Evolutionary conservation across 2,888 invertebrate species (phyloP), one percentile per base, ranked within the genome.

Genomic region (Biston stratarius): DNA sequence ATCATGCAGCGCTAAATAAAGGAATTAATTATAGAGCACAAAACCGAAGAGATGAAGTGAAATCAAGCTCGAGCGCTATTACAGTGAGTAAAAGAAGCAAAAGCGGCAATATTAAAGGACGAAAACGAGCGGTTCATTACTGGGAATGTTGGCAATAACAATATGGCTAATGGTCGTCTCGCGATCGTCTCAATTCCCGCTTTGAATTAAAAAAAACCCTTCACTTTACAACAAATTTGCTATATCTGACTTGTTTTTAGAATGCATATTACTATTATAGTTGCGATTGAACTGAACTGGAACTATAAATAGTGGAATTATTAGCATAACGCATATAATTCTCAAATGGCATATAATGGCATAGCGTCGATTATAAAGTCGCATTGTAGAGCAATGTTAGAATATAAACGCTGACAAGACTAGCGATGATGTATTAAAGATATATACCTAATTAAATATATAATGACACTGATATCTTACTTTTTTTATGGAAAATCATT

Each of bases 41-140:
- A 83, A 86, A 85, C 81, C 83, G 81, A 87, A 77, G 83, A 82
- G 84, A 82, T 86, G 84, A 82, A 84, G 85, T 85, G 83, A 88
- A 91, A 90, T 89, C 86, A 85, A 88, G 86, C 84, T 80, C 75
- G 82, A 83, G 82, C 75, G 82, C 84, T 81, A 86, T 88, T 84
- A 88, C 79, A 79, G 82, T 83, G 86, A 88, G 86, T 86, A 86
- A 86, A 87, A 86, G 81, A 87, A 87, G 83, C 81, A 77, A 83
- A 87, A 90, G 84, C 88, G 86, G 89, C 81, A 81, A 89, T 91
- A 91, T 90, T 90, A 89, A 87, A 88, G 88, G 85, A 89, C 87
- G 91, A 89, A 89, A 92, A 92, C 90, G 92, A 90, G 88, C 90
- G 86, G 83, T 91, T 92, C 91, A 93, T 94, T 92, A 92, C 92